A percentile compares a stretch with the other conserved stretches of the same genome.
Evolutionary conservation across 2,113 vertebrate genomes (phyloP).

Genomic region (Echinops telfairi): DNA sequence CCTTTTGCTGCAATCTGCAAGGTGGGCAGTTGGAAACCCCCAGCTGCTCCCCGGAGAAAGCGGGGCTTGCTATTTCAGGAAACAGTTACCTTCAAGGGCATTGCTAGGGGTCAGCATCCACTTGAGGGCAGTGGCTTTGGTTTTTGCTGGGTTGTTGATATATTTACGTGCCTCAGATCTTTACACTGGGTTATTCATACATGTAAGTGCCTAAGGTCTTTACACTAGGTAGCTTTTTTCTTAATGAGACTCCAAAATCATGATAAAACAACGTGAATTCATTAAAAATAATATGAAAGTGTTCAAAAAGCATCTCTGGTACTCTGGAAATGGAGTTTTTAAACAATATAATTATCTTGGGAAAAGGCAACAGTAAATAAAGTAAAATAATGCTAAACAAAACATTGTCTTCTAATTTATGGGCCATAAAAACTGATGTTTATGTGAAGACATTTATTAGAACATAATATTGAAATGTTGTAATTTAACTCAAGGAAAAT

Average conservation of each 20-base stretch:
- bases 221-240: slow-evolving; percentile 28
- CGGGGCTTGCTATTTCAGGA: no score
- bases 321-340: slow-evolving; percentile 21
- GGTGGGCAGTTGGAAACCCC: no score
- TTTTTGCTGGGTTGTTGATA: slow-evolving; percentile 12
- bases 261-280: neutral
- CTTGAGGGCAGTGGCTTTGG: no score
- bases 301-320: neutral
- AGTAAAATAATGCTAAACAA: slow-evolving; percentile 32
- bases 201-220: neutral
- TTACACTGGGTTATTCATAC: neutral
- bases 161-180: slow-evolving; percentile 54
- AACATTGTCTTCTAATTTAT: slow-evolving; percentile 58
- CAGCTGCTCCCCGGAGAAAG: no score
- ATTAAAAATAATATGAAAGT: neutral
- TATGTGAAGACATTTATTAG: slow-evolving; percentile 61
- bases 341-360: neutral
- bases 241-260: slow-evolving; percentile 63
- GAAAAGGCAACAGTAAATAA: slow-evolving; percentile 39
- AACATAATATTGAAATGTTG: slow-evolving; percentile 63
- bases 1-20: no score
- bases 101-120: no score
- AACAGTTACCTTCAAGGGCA: no score
- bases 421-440: slow-evolving; percentile 37
- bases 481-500: slow-evolving; percentile 60